Evolutionary conservation across 1,140 invertebrate genomes (phyloP).

Genomic region (Ceratina japonica): DNA sequence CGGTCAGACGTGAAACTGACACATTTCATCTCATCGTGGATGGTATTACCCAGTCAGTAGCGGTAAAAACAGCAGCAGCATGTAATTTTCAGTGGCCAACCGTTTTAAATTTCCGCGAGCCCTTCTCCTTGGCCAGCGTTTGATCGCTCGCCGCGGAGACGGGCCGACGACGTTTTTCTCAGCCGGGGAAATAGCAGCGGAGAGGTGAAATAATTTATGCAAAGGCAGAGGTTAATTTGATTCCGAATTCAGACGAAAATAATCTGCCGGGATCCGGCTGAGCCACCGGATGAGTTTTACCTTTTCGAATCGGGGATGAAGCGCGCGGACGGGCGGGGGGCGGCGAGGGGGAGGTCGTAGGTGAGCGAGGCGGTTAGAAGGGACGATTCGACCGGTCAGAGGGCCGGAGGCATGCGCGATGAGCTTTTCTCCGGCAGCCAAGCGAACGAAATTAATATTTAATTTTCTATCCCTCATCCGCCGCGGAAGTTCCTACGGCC

Average conservation of each 20-base stretch:
- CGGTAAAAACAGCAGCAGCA: not conserved
- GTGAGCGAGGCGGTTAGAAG: not conserved
- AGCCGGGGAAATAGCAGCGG: not conserved
- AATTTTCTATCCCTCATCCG: conserved; percentile 71
- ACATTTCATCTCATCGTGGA: not conserved
- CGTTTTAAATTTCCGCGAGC: not conserved
- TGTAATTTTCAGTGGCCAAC: not conserved
- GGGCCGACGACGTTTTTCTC: not conserved
- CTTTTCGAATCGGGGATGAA: conserved; percentile 42
- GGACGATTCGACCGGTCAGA: conserved; percentile 49
- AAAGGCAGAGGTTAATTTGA: conserved; percentile 70
- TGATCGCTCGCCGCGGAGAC: conserved; percentile 4
- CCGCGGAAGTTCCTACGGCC: conserved; percentile 66
- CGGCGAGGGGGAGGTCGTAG: not conserved
- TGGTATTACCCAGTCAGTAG: conserved; percentile 13
- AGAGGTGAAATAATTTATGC: conserved; percentile 67
- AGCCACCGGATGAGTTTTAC: conserved; percentile 52
- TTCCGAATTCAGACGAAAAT: conserved; percentile 66
- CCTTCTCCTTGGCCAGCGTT: not conserved
- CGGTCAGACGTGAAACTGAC: no score
- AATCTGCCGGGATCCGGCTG: conserved; percentile 47
- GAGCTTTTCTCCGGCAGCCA: conserved; percentile 60
- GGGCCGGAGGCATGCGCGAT: conserved; percentile 64
- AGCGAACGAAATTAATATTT: conserved; percentile 74
- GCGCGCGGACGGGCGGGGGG: no score